phyloP scores from a whole-genome alignment of 2,888 invertebrate genomes.

The Chrysolina oricalcia region DNA sequence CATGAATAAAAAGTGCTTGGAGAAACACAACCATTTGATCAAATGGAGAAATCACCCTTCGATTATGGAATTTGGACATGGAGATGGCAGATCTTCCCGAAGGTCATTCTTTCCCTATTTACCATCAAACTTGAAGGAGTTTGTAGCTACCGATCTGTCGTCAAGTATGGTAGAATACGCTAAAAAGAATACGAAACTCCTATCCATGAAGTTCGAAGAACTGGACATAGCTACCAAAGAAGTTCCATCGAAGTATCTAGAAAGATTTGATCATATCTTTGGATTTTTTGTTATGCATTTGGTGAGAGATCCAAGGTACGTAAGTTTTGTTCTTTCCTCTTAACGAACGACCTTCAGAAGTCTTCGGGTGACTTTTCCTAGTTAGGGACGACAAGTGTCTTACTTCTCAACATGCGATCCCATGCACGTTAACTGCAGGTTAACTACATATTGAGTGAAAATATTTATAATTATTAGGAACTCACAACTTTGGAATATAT shows the following conservation, averaged over 20 bases:
- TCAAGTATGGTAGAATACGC: conserved; percentile 81
- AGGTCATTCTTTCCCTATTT: conserved; percentile 74
- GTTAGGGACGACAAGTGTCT: no score
- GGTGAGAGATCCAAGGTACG: conserved; percentile 80
- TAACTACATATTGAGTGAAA: no score
- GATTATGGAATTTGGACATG: conserved; percentile 78
- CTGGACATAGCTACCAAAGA: conserved; percentile 75
- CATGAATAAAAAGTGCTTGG: background rate
- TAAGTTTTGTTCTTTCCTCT: no score
- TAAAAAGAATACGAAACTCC: conserved; percentile 71
- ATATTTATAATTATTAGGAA: no score
- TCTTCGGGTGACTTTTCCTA: no score
- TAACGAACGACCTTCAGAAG: no score
- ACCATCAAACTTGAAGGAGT: conserved; percentile 71
- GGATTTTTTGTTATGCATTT: conserved; percentile 84
- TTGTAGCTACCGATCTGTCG: conserved; percentile 82
- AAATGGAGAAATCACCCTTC: conserved; percentile 26
- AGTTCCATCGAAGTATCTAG: conserved; percentile 70
- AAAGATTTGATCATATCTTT: conserved; percentile 77
- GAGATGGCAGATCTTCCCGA: conserved; percentile 78
- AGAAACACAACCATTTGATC: conserved; percentile 17
- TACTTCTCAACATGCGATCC: no score
- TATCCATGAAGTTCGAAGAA: conserved; percentile 70
- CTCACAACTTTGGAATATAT: no score
- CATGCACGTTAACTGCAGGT: no score